Base-by-base conservation (phyloP, 2,888 invertebrate genomes). In the Philopedon plagiatum region DNA sequence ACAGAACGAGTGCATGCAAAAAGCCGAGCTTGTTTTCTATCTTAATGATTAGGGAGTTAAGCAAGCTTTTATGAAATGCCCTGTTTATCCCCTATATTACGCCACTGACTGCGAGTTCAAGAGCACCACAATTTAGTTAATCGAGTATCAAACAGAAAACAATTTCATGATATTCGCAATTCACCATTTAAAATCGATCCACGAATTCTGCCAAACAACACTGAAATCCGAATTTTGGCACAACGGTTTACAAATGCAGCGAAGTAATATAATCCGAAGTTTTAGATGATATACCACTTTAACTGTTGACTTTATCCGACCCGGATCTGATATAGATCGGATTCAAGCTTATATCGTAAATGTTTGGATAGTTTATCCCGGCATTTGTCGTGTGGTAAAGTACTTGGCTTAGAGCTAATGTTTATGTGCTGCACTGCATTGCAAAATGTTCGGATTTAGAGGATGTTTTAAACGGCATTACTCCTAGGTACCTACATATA, bases 271-370 rank as follows among this genome's bases (percentile, higher is more conserved):
- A 39, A 37, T 34, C 37, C 21, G 37, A 32, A 58, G 8, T 37
- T 58, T 58, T n/a, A 37, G 34, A 58, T 58, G 58, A 58, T 39
- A 58, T 58, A 58, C 58, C 58, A 58, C 58, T 58, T 39, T 58
- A 58, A 13, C 58, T 58, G 58, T 58, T 58, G 37, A 58, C 58
- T 58, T 39, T 34, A 37, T 21, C 11, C 58, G 34, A 39, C 58
- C 58, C 39, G 11, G 13, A 46, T 46, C 61, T 46, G 61, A 60
- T 60, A 41, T 41, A 18, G 44, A 60, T 26, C 13, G 46, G 46
- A 41, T 32, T 39, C 13, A 46, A 46, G 61, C 46, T 46, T 46
- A 61, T 46, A 46, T 46, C 61, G 29, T 61, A 46, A 61, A 61
- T 46, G 46, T 61, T 61, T 61, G 61, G 61, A 46, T 44, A 15